Percentiles rank a stretch among this genome's conserved stretches.
Evolutionary conservation across 2,888 invertebrate genomes (phyloP).

Genomic region (Drosophila bunnanda): DNA sequence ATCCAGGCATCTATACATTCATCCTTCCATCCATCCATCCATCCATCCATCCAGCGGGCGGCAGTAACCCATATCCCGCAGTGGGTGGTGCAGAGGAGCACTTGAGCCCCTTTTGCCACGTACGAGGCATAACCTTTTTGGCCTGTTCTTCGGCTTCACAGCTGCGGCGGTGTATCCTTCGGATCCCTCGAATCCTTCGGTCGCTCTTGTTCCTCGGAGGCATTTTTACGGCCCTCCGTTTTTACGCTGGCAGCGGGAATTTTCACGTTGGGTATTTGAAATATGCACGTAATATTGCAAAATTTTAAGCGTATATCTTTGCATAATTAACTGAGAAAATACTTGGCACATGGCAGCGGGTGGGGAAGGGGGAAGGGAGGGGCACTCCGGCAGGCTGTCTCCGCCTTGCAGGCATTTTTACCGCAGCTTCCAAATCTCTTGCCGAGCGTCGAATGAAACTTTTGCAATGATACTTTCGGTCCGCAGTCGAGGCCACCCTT

Average conservation of each 20-base stretch:
- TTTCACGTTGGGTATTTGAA: constrained; percentile 73
- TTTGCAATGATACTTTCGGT: constrained; percentile 76
- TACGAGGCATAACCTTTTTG: constrained; percentile 54
- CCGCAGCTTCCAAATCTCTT: constrained; percentile 68
- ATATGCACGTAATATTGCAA: constrained; percentile 81
- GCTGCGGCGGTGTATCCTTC: constrained; percentile 21
- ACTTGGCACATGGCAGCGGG: constrained; percentile 54
- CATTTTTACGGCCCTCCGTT: constrained; percentile 71
- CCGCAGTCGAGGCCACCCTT: background rate
- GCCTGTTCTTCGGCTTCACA: constrained; percentile 15
- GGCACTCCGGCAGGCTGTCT: constrained; percentile 21
- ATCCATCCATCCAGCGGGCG: constrained; percentile 5
- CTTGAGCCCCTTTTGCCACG: constrained; percentile 30
- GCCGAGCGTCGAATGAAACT: constrained; percentile 60
- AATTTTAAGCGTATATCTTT: constrained; percentile 80
- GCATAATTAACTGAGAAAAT: constrained; percentile 80
- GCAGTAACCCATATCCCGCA: constrained; percentile 18
- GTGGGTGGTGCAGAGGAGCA: constrained; percentile 3
- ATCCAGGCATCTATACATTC: constrained; percentile 6
- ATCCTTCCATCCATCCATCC: constrained; percentile 7
- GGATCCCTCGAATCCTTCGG: constrained; percentile 46
- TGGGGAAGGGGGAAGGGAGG: background rate
- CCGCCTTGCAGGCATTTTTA: constrained; percentile 69
- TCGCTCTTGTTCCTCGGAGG: constrained; percentile 59
- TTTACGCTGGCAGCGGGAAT: constrained; percentile 52